Evolutionary conservation across 2,888 invertebrate genomes (phyloP).

Genomic region (Brachylomia viminalis): DNA sequence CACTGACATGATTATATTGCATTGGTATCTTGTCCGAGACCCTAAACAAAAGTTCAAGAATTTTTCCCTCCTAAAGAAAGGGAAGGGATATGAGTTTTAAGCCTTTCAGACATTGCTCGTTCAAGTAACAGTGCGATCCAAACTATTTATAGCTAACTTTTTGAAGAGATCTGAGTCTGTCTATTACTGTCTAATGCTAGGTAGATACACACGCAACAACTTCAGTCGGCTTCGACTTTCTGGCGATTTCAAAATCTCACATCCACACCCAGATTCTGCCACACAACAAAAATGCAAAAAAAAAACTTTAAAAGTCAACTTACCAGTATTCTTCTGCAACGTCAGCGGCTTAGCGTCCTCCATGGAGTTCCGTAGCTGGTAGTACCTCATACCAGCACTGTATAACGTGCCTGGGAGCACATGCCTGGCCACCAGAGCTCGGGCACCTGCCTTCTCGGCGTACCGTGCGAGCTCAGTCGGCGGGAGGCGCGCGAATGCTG

Average conservation of each 20-base stretch:
- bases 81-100: neutral
- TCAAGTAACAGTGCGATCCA: neutral
- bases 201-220: neutral
- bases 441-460: conserved; percentile 92
- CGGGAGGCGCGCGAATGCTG: conserved; percentile 93
- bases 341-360: conserved; percentile 94
- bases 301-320: conserved; percentile 64
- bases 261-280: neutral
- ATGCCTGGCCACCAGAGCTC: conserved; percentile 94
- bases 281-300: neutral
- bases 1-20: neutral
- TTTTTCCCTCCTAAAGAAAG: neutral
- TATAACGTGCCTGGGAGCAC: conserved; percentile 94
- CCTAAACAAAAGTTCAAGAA: neutral
- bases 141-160: neutral
- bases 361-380: conserved; percentile 95
- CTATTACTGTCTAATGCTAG: neutral
- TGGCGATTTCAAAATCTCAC: neutral
- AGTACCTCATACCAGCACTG: conserved; percentile 96
- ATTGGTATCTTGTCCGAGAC: neutral
- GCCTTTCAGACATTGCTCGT: neutral
- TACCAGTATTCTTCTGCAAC: conserved; percentile 94
- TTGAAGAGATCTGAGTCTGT: neutral
- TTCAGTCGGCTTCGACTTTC: neutral
- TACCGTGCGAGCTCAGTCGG: conserved; percentile 91